Percentiles rank a stretch among this genome's conserved stretches.
These are phyloP conservation scores for Globodera ellingtonae DNA, from an alignment of 1,140 invertebrate species.

Conservation along the genomic window DNA sequence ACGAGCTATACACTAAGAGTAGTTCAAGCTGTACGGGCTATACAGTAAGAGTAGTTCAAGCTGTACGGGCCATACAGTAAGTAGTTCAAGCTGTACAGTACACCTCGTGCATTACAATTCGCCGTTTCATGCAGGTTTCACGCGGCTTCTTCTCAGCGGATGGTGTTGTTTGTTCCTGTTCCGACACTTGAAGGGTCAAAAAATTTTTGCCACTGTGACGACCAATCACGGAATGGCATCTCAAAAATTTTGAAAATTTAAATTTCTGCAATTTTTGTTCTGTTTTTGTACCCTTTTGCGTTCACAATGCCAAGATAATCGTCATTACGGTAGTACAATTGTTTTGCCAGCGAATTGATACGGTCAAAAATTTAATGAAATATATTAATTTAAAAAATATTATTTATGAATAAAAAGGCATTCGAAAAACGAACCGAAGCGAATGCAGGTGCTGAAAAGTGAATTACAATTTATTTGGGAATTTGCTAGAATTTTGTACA, in stretches of 20 bases:
- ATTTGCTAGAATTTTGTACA: no score
- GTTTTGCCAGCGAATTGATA: constrained; percentile 4
- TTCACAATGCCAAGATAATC: constrained; percentile 9
- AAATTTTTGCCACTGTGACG: constrained; percentile 22
- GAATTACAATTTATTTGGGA: neutral
- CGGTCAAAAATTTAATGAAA: neutral
- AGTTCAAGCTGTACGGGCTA: no score
- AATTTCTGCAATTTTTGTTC: neutral
- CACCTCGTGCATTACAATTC: constrained; percentile 26
- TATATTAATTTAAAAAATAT: no score
- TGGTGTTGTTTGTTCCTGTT: neutral
- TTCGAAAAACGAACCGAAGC: neutral
- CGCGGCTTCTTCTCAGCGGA: neutral
- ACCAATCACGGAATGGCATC: constrained; percentile 22
- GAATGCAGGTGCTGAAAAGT: constrained; percentile 2
- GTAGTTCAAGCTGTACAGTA: no score
- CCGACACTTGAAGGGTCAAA: constrained; percentile 8
- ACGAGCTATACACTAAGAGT: no score
- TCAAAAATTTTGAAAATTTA: neutral
- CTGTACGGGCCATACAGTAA: no score
- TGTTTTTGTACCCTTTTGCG: neutral
- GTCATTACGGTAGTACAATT: constrained; percentile 3
- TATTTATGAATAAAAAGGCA: no score
- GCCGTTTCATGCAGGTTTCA: constrained; percentile 22
- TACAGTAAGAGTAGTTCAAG: no score